These are phyloP conservation scores for Pteropus rufus DNA, from an alignment of 2,797 vertebrate species.

Conservation along the genomic window DNA sequence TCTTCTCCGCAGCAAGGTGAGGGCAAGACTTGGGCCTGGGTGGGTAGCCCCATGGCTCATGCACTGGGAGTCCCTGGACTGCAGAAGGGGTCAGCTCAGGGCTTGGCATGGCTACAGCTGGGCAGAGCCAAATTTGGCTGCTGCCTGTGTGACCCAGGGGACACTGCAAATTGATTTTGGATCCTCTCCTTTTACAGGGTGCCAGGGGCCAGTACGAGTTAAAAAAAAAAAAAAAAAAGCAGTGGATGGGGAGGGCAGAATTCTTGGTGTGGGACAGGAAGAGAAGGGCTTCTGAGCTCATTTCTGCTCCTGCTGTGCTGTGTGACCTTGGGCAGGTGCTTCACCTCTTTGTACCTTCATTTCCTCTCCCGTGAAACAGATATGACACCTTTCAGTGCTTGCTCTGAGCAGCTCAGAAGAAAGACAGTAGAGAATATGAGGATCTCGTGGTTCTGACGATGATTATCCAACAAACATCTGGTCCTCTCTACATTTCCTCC, in stretches of 20 bases:
- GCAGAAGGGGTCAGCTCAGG: constrained; percentile 31
- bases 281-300: neutral
- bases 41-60: neutral
- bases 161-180: constrained; percentile 49
- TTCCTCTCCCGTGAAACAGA: constrained; percentile 52
- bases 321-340: neutral
- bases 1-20: constrained; percentile 95
- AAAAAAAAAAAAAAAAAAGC: no score
- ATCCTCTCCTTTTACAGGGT: constrained; percentile 32
- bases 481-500: constrained; percentile 50
- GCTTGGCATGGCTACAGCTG: constrained; percentile 6
- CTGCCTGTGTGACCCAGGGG: constrained; percentile 5
- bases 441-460: constrained; percentile 56
- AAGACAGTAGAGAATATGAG: constrained; percentile 53
- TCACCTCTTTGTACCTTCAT: neutral
- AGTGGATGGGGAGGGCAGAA: neutral
- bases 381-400: constrained; percentile 66
- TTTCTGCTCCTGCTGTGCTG: neutral
- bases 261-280: neutral
- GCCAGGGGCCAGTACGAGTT: constrained; percentile 22
- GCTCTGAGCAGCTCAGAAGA: constrained; percentile 62
- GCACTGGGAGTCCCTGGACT: neutral
- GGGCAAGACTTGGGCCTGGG: neutral
- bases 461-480: constrained; percentile 59
- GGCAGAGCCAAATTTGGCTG: constrained; percentile 39